Evolutionary conservation across 2,888 invertebrate genomes (phyloP).

Genomic region (Volucella inanis): DNA sequence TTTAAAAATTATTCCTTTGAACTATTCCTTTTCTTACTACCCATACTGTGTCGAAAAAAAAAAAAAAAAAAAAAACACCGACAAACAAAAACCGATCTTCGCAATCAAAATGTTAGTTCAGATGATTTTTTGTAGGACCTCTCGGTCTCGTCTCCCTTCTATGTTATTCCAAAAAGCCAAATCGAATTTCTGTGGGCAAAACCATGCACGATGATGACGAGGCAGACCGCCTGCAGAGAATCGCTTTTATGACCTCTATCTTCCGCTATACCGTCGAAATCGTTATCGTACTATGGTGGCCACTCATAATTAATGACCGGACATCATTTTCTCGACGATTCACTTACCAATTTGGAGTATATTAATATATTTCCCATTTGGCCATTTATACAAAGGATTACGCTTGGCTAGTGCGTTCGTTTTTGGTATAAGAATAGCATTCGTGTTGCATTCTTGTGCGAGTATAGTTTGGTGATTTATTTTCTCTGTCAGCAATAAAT

Average conservation of each 20-base stretch:
- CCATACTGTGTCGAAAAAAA: slow-evolving; percentile 19
- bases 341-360: slow-evolving; percentile 74
- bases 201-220: slow-evolving; percentile 51
- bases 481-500: slow-evolving; percentile 60
- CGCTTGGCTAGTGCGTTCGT: background rate
- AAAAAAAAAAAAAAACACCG: background rate
- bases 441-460: slow-evolving; percentile 37
- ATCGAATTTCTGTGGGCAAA: slow-evolving; percentile 20
- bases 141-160: background rate
- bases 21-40: background rate
- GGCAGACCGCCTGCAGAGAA: slow-evolving; percentile 66
- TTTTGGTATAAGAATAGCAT: background rate
- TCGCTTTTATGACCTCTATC: slow-evolving; percentile 33
- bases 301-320: slow-evolving; percentile 69
- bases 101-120: slow-evolving; percentile 58
- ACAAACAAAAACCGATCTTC: background rate
- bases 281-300: slow-evolving; percentile 12
- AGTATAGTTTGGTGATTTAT: slow-evolving; percentile 71
- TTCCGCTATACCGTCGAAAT: slow-evolving; percentile 24
- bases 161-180: slow-evolving; percentile 40
- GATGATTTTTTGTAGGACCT: slow-evolving; percentile 26
- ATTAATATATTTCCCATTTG: slow-evolving; percentile 62
- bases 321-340: slow-evolving; percentile 72
- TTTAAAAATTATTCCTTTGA: too few species aligned
- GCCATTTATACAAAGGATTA: slow-evolving; percentile 33